Evolutionary conservation across 2,113 vertebrate genomes (phyloP), one percentile per base, ranked within the genome.

Genomic region (Hepsetus odoe): DNA sequence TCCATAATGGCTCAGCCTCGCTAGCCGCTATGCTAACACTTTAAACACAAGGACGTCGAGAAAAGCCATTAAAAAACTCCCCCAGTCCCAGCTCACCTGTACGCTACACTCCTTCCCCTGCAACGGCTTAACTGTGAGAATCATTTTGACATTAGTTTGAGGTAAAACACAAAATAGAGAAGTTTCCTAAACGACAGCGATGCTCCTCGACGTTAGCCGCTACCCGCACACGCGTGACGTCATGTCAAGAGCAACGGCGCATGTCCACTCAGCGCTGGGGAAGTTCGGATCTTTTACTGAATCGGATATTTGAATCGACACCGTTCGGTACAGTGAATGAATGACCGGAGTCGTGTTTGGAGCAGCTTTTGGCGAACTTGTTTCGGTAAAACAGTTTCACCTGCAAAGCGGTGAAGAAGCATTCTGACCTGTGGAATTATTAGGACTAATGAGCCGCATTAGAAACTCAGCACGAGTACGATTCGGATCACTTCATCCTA

Each of bases 81-180:
- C 32, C 28, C 42, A 30, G 4, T 20, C 13, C 6, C 10, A 18
- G 18, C 77, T 46, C 53, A 94, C 93, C 90, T 94, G 91, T 16
- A 94, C 87, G n/a, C 82, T 92, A 81, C 93, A 94, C 49, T 93
- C 93, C 77, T 92, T 93, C 26, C 93, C 93, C 83, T 93, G 92
- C 68, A 94, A 91, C 6, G 92, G 92, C 80, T 94, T 94, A 55
- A 94, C 92, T 0, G 92, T 94, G 0, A 94, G 80, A 53, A 93
- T 92, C 93, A 94, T 94, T 82, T 89, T 93, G 38, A 80, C 59
- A 80, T 73, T 14, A 64, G 51, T 33, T 55, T 4, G 14, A 32
- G 16, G 5, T 53, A 55, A 32, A 64, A 55, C 62, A 22, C 11
- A 5, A 62, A 32, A 33, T 49, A 10, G 53, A 20, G 10, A 73